phyloP scores from a whole-genome alignment of 2,888 invertebrate species.

The Clepsis dumicolana region DNA sequence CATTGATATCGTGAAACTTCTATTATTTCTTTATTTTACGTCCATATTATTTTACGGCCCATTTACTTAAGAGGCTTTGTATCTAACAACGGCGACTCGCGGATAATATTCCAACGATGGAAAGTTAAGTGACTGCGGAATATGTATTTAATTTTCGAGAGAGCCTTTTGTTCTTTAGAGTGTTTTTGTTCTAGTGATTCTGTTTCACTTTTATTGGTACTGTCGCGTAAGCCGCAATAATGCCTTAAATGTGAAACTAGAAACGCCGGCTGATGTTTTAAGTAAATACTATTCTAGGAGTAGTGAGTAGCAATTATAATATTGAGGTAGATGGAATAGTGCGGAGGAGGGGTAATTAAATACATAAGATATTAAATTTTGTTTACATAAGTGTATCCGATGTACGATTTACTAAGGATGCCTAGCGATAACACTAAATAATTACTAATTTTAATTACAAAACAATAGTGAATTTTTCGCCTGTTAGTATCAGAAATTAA shows the following conservation, averaged over 20 bases:
- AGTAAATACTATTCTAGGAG: background rate
- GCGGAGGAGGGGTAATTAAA: no score
- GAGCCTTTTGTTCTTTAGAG: conserved; percentile 21
- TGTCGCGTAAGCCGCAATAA: conserved; percentile 10
- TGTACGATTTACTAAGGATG: no score
- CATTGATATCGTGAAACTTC: conserved; percentile 37
- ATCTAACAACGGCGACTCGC: conserved; percentile 31
- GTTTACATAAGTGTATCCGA: no score
- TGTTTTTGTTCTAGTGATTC: conserved; percentile 12
- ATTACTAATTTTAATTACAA: no score
- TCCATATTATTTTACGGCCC: conserved; percentile 35
- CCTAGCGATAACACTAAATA: no score
- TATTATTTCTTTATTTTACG: conserved; percentile 35
- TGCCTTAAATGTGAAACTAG: background rate
- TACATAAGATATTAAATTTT: no score
- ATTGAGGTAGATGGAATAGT: no score
- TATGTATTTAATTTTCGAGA: conserved; percentile 27
- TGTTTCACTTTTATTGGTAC: conserved; percentile 28
- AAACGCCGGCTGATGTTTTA: background rate
- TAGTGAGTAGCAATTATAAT: no score
- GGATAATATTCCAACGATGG: conserved; percentile 28
- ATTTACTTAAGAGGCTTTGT: conserved; percentile 39
- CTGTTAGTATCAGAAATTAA: no score
- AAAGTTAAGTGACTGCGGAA: conserved; percentile 27
- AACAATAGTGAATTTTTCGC: no score